These are phyloP conservation scores for Drosophila neutralis DNA, from an alignment of 2,888 invertebrate species.

Conservation along the genomic window DNA sequence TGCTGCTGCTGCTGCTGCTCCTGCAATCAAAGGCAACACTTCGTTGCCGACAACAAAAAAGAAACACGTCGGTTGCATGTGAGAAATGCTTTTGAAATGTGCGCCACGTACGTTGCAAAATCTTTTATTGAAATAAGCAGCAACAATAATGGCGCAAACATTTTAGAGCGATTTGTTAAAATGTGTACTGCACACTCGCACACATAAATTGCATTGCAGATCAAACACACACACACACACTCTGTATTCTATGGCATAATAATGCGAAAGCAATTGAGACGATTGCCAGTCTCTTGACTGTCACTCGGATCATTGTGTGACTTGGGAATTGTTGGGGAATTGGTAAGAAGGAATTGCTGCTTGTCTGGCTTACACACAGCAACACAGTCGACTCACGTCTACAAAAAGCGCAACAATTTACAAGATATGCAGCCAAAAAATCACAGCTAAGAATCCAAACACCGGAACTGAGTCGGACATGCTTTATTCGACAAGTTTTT, in stretches of 20 bases:
- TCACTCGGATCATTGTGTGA: conserved; percentile 21
- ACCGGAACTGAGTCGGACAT: background rate
- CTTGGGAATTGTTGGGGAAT: conserved; percentile 28
- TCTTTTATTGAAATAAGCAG: conserved; percentile 68
- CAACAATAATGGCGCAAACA: conserved; percentile 67
- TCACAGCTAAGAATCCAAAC: background rate
- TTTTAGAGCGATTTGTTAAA: conserved; percentile 72
- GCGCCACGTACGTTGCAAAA: conserved; percentile 75
- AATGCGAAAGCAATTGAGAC: conserved; percentile 61
- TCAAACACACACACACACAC: conserved; percentile 20
- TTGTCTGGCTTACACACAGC: conserved; percentile 7
- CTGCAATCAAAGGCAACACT: conserved; percentile 27
- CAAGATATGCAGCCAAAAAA: background rate
- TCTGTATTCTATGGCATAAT: conserved; percentile 36
- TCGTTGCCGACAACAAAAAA: conserved; percentile 23
- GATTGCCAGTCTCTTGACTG: conserved; percentile 52
- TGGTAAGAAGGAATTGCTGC: conserved; percentile 28
- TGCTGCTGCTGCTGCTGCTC: background rate
- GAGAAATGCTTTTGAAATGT: conserved; percentile 76
- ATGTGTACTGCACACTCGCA: conserved; percentile 41
- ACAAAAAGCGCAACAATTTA: conserved; percentile 11
- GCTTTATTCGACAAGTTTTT: background rate
- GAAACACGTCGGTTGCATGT: conserved; percentile 48
- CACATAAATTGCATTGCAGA: conserved; percentile 26
- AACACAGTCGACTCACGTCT: background rate